Percentiles rank a stretch among this genome's conserved stretches.
Conservation (phyloP, 2,797 vertebrate genomes). For the Amblyraja radiata region DNA sequence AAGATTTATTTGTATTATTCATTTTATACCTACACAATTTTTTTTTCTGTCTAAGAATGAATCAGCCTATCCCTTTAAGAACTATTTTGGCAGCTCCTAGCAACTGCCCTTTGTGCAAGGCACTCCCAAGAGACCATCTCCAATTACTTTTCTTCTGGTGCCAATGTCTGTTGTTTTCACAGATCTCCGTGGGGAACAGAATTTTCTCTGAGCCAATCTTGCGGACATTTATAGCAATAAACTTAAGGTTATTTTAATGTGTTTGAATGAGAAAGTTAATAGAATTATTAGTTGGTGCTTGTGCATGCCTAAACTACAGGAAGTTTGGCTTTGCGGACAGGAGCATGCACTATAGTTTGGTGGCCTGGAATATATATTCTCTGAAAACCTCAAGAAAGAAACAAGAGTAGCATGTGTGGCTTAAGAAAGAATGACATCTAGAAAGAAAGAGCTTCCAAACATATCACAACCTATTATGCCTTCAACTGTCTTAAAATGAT, state of each 20-base stretch:
- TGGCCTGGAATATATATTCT: background rate
- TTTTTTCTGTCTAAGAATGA: background rate
- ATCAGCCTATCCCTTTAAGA: background rate
- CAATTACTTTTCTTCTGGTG: background rate
- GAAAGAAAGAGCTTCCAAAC: background rate
- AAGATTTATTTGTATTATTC: background rate
- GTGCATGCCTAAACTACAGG: background rate
- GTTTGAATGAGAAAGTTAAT: background rate
- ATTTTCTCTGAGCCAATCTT: background rate
- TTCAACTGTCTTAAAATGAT: background rate
- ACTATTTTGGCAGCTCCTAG: background rate
- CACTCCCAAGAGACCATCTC: background rate
- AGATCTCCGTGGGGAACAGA: background rate
- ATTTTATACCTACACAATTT: background rate
- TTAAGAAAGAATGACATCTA: background rate
- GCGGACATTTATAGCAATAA: background rate
- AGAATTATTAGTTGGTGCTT: background rate
- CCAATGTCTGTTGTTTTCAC: background rate
- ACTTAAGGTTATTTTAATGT: background rate
- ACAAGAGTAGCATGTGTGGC: background rate
- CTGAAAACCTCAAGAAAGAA: background rate
- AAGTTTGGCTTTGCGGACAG: background rate
- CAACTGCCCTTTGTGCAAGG: background rate
- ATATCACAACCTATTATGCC: background rate
- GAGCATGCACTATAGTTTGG: background rate